Evolutionary conservation across 2,113 vertebrate species (phyloP), one percentile per base, ranked within the genome.

Genomic region (Rhinichthys klamathensis): DNA sequence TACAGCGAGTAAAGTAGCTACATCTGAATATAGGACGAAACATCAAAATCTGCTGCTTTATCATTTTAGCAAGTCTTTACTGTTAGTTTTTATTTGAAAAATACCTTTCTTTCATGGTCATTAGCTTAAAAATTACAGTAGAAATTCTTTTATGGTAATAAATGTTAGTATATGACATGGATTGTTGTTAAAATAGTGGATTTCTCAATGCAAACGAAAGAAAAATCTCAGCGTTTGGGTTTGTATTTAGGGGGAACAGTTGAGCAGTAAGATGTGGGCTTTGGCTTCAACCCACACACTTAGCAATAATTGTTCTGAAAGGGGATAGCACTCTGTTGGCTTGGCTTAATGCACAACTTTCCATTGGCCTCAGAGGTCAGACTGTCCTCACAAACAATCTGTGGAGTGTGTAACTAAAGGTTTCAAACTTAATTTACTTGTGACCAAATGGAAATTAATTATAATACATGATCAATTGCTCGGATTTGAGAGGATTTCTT

Each of bases 311-410:
- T 76, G 74, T 46, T 27, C 27, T 32, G 74, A 54, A 76, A 76
- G 74, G 46, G 69, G 41, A 41, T 58, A 67, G 61, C 60, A 41
- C 23, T 80, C 63, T 81, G 61, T 76, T 32, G 49, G 49, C 61
- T 67, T 54, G 49, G 74, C 80, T 67, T n/a, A n/a, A 4, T 81
- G 61, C 63, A 32, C 27, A 81, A 81, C 44, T 81, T 81, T 81
- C 79, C 79, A 81, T 67, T 69, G 60, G 25, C 41, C 38, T 41
- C 35, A 63, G 44, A 81, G 80, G 44, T 69, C 80, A 30, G 3
- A 69, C 3, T 7, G 44, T 65, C 78, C 58, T 12, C n/a, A 21
- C n/a, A 51, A 51, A 67, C 27, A 30, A 46, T 81, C 61, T 8
- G 18, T 81, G 41, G 5, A 12, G 41, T 51, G 61, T 81, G 44